These are phyloP conservation scores for Harmothoe impar DNA, from an alignment of 2,888 invertebrate genomes.

Conservation along the genomic window DNA sequence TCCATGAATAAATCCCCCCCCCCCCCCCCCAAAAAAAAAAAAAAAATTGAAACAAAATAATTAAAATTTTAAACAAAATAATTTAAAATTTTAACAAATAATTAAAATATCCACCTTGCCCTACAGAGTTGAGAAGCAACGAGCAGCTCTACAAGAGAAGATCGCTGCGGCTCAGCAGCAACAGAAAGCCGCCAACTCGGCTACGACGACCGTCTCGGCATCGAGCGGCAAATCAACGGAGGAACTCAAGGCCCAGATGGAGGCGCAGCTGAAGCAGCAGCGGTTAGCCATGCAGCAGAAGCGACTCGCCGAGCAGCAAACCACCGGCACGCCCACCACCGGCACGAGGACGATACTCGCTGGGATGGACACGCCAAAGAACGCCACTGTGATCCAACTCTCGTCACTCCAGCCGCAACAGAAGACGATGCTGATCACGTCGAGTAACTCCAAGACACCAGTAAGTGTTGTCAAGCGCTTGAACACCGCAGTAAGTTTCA, in stretches of 20 bases:
- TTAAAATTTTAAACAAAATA: too few species aligned
- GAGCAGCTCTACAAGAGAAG: conserved; percentile 83
- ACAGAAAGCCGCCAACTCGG: conserved; percentile 72
- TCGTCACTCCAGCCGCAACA: conserved; percentile 50
- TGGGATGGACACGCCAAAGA: background rate
- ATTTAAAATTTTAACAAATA: too few species aligned
- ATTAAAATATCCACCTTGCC: too few species aligned
- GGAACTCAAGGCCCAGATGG: conserved; percentile 90
- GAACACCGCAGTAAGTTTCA: too few species aligned
- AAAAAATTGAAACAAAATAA: too few species aligned
- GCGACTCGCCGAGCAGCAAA: conserved; percentile 83
- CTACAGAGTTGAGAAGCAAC: conserved; percentile 79
- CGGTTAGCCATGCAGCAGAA: conserved; percentile 95
- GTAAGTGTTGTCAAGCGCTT: conserved; percentile 35
- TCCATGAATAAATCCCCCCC: too few species aligned
- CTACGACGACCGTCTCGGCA: conserved; percentile 63
- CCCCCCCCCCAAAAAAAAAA: too few species aligned
- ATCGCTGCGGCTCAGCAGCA: conserved; percentile 63
- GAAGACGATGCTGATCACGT: conserved; percentile 49
- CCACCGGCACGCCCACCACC: conserved; percentile 66
- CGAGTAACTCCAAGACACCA: conserved; percentile 41
- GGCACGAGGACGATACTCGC: conserved; percentile 69
- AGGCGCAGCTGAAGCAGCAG: conserved; percentile 93
- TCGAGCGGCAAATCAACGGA: conserved; percentile 77
- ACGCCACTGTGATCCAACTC: conserved; percentile 58